phyloP scores from a whole-genome alignment of 2,888 invertebrate species.

The Craniophora ligustri region DNA sequence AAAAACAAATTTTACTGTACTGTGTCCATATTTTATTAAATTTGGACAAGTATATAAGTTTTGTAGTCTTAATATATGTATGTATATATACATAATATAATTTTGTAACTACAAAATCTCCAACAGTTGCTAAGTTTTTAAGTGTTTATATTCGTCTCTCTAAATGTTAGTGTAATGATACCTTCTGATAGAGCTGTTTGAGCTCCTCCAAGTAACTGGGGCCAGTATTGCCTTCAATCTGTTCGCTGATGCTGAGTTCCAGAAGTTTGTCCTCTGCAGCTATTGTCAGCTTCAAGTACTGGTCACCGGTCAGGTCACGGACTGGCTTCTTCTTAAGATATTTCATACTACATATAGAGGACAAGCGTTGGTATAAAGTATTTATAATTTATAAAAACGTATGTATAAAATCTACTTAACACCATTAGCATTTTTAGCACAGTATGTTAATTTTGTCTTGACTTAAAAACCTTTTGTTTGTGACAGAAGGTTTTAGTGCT shows the following conservation, averaged over 20 bases:
- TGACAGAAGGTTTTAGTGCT: too few species aligned
- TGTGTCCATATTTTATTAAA: too few species aligned
- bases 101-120: too few species aligned
- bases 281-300: conserved; percentile 94
- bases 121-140: too few species aligned
- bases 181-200: conserved; percentile 94
- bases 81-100: too few species aligned
- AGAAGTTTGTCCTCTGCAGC: conserved; percentile 95
- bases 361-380: background rate
- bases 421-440: too few species aligned
- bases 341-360: conserved; percentile 90
- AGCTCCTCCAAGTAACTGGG: conserved; percentile 95
- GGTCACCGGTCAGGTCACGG: conserved; percentile 95
- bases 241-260: conserved; percentile 92
- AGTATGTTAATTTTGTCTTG: too few species aligned
- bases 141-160: too few species aligned
- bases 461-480: too few species aligned
- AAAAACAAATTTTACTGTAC: too few species aligned
- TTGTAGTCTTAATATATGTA: too few species aligned
- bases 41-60: too few species aligned
- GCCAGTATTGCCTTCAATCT: conserved; percentile 93
- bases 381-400: background rate
- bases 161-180: conserved; percentile 62
- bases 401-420: background rate
- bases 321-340: conserved; percentile 98